A percentile compares a stretch with the other conserved stretches of the same genome.
These are phyloP conservation scores for Calliphora vomitoria DNA, from an alignment of 2,888 invertebrate species.

Conservation along the genomic window DNA sequence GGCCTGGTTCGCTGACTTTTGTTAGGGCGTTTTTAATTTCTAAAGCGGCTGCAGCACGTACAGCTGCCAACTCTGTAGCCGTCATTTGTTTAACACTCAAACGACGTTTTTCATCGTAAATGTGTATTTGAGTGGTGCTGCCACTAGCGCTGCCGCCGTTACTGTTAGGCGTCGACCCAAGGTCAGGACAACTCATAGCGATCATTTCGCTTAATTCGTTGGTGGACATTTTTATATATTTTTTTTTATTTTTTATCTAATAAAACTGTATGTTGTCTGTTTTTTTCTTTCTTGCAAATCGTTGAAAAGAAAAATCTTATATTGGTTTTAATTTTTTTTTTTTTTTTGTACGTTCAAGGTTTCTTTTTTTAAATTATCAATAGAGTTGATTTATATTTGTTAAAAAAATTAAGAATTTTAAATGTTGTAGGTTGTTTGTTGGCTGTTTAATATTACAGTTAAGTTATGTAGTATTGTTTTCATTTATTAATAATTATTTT, in stretches of 20 bases:
- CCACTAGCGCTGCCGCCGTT: constrained; percentile 32
- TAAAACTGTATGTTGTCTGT: not conserved
- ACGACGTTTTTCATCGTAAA: constrained; percentile 79
- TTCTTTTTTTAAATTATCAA: constrained; percentile 30
- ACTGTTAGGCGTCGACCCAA: constrained; percentile 71
- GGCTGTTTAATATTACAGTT: not conserved
- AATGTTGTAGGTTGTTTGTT: not conserved
- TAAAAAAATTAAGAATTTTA: not conserved
- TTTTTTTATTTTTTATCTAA: not conserved
- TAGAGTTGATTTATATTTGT: constrained; percentile 17
- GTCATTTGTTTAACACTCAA: constrained; percentile 83
- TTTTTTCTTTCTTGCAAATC: too few relatives aligned
- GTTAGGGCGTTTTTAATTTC: constrained; percentile 76
- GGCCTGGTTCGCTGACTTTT: constrained; percentile 71
- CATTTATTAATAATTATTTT: constrained; percentile 48
- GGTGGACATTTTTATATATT: constrained; percentile 63
- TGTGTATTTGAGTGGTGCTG: constrained; percentile 75
- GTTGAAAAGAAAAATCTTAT: constrained; percentile 16
- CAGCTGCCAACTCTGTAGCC: constrained; percentile 79
- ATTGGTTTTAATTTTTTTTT: constrained; percentile 54
- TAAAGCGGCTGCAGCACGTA: constrained; percentile 79
- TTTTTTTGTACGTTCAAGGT: constrained; percentile 75
- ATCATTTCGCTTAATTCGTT: constrained; percentile 82
- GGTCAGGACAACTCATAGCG: constrained; percentile 81
- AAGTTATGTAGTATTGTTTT: constrained; percentile 27